phyloP scores from a whole-genome alignment of 1,140 invertebrate genomes.

The Drosophila cardini region DNA sequence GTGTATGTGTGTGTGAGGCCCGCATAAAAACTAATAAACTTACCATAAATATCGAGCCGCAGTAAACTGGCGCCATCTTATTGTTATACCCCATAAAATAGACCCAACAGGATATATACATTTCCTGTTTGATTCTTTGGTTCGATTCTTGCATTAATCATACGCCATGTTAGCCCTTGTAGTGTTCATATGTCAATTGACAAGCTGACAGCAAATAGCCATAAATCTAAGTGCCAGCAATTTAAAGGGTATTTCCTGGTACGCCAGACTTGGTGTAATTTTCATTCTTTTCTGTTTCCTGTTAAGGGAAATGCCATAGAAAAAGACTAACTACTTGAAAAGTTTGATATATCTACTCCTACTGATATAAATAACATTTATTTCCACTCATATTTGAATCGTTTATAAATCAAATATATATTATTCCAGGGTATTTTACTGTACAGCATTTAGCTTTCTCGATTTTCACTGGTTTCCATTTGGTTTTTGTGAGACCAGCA shows the following conservation, averaged over 20 bases:
- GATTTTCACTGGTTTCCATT: constrained; percentile 21
- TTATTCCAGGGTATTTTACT: constrained; percentile 1
- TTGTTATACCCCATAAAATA: constrained; percentile 30
- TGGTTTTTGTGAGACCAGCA: background rate
- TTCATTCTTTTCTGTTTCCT: background rate
- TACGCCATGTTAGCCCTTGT: constrained; percentile 12
- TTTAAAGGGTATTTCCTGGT: constrained; percentile 1
- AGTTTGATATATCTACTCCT: too few relatives aligned
- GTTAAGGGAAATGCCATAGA: too few relatives aligned
- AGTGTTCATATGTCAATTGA: background rate
- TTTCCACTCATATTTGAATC: too few relatives aligned
- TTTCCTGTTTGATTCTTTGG: constrained; percentile 1
- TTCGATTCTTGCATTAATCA: constrained; percentile 11
- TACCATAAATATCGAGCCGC: constrained; percentile 63
- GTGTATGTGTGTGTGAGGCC: constrained; percentile 21
- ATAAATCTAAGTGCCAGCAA: background rate
- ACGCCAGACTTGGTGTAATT: background rate
- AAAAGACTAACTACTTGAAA: too few relatives aligned
- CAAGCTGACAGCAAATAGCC: background rate
- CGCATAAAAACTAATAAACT: constrained; percentile 69
- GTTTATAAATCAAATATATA: background rate
- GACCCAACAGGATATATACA: constrained; percentile 6
- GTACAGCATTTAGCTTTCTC: background rate
- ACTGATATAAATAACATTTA: too few relatives aligned
- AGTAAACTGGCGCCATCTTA: constrained; percentile 45